Percentiles rank a stretch among this genome's conserved stretches.
These are phyloP conservation scores for Orussus abietinus DNA, from an alignment of 1,140 invertebrate genomes.

Conservation along the genomic window DNA sequence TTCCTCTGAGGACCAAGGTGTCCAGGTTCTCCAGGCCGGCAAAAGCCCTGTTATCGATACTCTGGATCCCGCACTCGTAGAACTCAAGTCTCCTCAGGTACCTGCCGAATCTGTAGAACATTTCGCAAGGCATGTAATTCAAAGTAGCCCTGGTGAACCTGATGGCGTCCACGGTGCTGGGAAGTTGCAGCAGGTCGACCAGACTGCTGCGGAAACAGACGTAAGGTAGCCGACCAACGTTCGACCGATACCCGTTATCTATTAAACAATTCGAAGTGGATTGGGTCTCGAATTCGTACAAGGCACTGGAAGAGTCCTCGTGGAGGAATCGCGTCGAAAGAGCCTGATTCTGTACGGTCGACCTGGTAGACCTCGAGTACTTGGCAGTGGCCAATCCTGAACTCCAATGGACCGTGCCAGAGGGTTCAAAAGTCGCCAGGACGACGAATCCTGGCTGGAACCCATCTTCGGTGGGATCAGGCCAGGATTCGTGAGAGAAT, in stretches of 20 bases:
- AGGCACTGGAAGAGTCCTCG: no score
- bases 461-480: background rate
- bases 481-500: conserved; percentile 8
- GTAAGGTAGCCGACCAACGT: conserved; percentile 11
- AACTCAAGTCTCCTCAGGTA: conserved; percentile 28
- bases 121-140: conserved; percentile 13
- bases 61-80: conserved; percentile 28
- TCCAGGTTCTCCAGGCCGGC: conserved; percentile 20
- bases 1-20: conserved; percentile 23
- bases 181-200: conserved; percentile 18
- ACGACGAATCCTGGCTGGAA: no score
- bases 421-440: no score
- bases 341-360: conserved; percentile 5
- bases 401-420: conserved; percentile 6
- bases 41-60: conserved; percentile 27
- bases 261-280: no score
- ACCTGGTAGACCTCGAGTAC: conserved; percentile 4
- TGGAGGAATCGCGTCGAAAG: conserved; percentile 5
- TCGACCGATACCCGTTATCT: no score
- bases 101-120: conserved; percentile 26
- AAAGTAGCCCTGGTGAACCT: conserved; percentile 23
- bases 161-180: conserved; percentile 18
- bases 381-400: conserved; percentile 7
- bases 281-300: no score
- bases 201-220: conserved; percentile 17